Conservation (phyloP, 92 coral and sea anemone genomes). For the Chrysogorgia sp. region DNA sequence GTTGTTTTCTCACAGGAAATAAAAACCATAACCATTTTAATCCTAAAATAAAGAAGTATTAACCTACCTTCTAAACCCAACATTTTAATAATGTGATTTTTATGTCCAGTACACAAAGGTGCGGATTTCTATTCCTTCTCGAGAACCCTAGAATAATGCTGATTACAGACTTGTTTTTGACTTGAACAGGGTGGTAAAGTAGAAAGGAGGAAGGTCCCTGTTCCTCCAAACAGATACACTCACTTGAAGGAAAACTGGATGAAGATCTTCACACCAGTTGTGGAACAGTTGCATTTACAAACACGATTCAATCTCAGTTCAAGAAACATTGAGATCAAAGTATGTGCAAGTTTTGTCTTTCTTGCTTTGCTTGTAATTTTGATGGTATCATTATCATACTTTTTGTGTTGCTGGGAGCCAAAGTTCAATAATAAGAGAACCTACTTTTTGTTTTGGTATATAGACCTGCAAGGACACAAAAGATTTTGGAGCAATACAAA, state of each 20-base stretch:
- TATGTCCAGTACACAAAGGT: background rate
- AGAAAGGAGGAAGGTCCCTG: slow-evolving; percentile 86
- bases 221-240: slow-evolving; percentile 89
- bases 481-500: slow-evolving; percentile 96
- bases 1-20: no score
- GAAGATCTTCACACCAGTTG: slow-evolving; percentile 90
- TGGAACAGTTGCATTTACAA: slow-evolving; percentile 91
- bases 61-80: no score
- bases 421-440: background rate
- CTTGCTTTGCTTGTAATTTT: no score
- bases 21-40: no score
- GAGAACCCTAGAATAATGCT: background rate
- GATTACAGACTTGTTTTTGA: background rate
- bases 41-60: no score
- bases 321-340: slow-evolving; percentile 91
- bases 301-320: slow-evolving; percentile 86
- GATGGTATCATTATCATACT: no score
- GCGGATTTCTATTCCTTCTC: background rate
- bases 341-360: slow-evolving; percentile 29
- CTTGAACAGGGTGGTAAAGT: slow-evolving; percentile 72
- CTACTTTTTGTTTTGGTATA: background rate
- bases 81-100: slow-evolving; percentile 45
- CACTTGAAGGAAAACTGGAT: slow-evolving; percentile 96
- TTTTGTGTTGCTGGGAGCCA: background rate
- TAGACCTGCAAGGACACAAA: slow-evolving; percentile 92